phyloP scores from a whole-genome alignment of 2,113 vertebrate species.

The Upupa epops region DNA sequence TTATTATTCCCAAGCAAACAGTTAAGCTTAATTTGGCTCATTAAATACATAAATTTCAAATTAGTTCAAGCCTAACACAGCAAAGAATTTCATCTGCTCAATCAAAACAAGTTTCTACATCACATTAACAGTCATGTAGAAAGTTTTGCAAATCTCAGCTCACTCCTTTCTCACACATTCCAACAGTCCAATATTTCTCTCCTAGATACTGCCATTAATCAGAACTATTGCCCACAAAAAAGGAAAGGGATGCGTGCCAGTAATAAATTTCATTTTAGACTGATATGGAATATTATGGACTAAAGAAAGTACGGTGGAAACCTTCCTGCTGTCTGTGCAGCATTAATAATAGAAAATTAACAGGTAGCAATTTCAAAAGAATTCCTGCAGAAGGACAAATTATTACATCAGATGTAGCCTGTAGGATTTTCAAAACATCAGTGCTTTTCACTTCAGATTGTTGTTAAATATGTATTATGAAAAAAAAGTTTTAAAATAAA shows the following conservation, averaged over 20 bases:
- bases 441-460: background rate
- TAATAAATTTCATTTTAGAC: background rate
- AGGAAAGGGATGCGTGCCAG: background rate
- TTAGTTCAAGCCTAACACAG: background rate
- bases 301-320: background rate
- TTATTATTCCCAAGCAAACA: constrained; percentile 31
- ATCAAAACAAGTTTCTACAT: background rate
- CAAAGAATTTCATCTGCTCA: background rate
- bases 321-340: background rate
- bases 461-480: background rate
- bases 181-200: background rate
- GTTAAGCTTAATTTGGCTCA: constrained; percentile 6
- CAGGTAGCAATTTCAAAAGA: background rate
- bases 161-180: background rate
- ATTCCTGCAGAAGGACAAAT: background rate
- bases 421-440: background rate
- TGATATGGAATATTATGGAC: background rate
- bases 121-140: background rate
- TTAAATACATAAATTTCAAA: constrained; percentile 6
- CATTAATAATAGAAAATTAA: background rate
- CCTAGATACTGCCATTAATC: background rate
- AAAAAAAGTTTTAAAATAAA: background rate
- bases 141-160: background rate
- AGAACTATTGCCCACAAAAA: background rate
- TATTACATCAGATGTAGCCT: background rate